Conservation (phyloP, 2,888 invertebrate genomes). For the Drosophila borealis region DNA sequence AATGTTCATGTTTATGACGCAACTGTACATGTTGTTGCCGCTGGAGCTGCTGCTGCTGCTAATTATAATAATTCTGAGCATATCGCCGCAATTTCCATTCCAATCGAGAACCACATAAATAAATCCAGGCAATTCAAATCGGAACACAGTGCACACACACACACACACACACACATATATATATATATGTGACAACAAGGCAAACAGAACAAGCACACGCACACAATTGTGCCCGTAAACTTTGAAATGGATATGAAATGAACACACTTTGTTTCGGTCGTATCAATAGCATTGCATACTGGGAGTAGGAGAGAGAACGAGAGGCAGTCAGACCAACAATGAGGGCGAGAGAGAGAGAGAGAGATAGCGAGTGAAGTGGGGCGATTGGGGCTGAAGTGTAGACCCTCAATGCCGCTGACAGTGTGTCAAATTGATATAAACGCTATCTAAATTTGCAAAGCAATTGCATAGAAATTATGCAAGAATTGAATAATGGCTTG, state of each 20-base stretch:
- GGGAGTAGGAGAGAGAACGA: neutral
- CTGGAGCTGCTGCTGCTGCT: conserved; percentile 2
- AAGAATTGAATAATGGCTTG: neutral
- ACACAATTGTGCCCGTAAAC: neutral
- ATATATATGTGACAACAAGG: neutral
- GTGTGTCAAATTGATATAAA: conserved; percentile 21
- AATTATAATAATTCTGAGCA: conserved; percentile 51
- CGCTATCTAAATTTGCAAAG: neutral
- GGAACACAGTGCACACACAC: conserved; percentile 29
- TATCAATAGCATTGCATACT: conserved; percentile 33
- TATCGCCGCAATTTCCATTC: conserved; percentile 45
- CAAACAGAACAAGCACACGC: conserved; percentile 26
- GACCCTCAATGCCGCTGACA: conserved; percentile 3
- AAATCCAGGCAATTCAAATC: conserved; percentile 54
- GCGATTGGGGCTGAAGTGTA: neutral
- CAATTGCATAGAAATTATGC: conserved; percentile 2
- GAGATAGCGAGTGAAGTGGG: neutral
- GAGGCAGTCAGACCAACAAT: too few species aligned
- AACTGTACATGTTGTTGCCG: conserved; percentile 9
- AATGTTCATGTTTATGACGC: conserved; percentile 23
- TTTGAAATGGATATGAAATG: conserved; percentile 33
- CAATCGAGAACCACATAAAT: conserved; percentile 48
- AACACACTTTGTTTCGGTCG: conserved; percentile 39
- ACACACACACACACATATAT: neutral
- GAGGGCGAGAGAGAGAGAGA: neutral